phyloP scores from a whole-genome alignment of 2,797 vertebrate genomes.

The Heterohyrax brucei region DNA sequence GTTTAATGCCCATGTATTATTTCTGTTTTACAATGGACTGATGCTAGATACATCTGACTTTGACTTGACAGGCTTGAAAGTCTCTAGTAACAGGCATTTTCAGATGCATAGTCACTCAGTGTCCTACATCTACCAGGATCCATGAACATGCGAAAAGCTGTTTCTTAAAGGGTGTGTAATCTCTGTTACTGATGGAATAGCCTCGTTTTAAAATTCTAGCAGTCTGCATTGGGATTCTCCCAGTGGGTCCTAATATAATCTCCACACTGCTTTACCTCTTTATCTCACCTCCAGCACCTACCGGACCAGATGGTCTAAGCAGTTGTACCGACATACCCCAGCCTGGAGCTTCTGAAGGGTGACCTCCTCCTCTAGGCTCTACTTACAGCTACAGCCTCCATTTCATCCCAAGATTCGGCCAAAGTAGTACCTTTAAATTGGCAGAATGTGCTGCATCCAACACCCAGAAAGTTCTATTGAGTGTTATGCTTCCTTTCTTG shows the following conservation, averaged over 20 bases:
- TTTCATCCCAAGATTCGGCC: too few relatives aligned
- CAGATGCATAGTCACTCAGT: not conserved
- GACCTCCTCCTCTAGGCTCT: not conserved
- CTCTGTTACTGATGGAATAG: not conserved
- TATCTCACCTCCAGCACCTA: not conserved
- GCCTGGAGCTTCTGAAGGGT: not conserved
- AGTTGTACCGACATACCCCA: not conserved
- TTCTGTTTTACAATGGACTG: not conserved
- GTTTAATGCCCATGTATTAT: not conserved
- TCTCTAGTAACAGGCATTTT: not conserved
- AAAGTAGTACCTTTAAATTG: not conserved
- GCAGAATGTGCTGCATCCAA: not conserved
- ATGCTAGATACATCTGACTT: slow-evolving; percentile 23
- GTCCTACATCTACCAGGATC: not conserved
- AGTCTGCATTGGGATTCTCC: not conserved
- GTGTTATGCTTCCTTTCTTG: not conserved
- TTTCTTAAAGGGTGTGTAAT: not conserved
- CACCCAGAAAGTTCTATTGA: not conserved
- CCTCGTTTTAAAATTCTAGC: slow-evolving; percentile 3
- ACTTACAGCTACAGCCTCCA: not conserved
- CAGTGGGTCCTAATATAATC: not conserved
- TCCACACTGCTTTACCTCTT: not conserved
- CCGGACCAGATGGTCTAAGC: not conserved
- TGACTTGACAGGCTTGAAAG: not conserved
- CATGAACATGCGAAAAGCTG: too few relatives aligned